phyloP scores from a whole-genome alignment of 2,797 vertebrate species.

The Macropodus opercularis region DNA sequence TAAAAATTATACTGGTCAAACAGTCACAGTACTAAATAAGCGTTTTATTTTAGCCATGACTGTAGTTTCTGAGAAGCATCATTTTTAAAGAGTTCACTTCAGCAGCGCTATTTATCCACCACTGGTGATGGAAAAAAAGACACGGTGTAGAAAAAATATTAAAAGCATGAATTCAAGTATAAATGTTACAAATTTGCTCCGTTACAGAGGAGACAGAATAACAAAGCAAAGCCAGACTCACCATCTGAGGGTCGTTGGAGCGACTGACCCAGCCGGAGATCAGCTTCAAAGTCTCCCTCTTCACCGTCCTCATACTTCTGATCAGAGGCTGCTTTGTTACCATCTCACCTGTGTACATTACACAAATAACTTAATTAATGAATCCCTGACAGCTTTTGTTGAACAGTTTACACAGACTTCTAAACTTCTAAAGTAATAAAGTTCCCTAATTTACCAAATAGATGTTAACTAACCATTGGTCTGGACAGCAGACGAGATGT shows the following conservation, averaged over 20 bases:
- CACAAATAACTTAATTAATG: no score
- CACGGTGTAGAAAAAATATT: not conserved
- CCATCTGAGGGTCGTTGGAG: constrained; percentile 97
- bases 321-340: constrained; percentile 97
- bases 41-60: no score
- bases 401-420: no score
- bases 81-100: not conserved
- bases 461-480: constrained; percentile 85
- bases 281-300: constrained; percentile 96
- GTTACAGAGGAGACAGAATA: not conserved
- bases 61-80: no score
- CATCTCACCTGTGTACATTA: constrained; percentile 88
- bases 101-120: not conserved
- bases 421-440: no score
- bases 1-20: not conserved
- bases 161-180: not conserved
- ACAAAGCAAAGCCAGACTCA: constrained; percentile 69
- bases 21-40: no score
- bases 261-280: constrained; percentile 98
- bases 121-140: not conserved
- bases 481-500: constrained; percentile 96
- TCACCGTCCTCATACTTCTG: constrained; percentile 96
- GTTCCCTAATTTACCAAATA: not conserved
- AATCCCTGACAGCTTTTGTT: not conserved
- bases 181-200: not conserved